Evolutionary conservation across 1,140 invertebrate genomes (phyloP).

Genomic region (Neoseiulus cucumeris): DNA sequence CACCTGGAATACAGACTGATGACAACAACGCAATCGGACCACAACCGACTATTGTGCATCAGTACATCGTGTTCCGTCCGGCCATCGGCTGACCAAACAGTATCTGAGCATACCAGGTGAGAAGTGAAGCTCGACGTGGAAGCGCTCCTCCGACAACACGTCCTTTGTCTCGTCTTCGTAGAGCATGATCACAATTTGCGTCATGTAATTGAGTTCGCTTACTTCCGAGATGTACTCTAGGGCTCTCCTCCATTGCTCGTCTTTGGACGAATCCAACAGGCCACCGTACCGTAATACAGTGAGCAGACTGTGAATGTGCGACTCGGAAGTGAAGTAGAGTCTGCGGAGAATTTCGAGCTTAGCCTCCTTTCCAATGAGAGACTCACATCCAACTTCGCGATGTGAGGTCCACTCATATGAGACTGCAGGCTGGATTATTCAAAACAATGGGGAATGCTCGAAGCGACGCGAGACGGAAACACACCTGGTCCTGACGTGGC

Average conservation of each 20-base stretch:
- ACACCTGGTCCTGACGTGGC: constrained; percentile 66
- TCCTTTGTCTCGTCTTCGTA: constrained; percentile 92
- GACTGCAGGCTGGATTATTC: neutral
- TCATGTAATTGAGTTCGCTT: constrained; percentile 97
- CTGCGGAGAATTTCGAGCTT: constrained; percentile 26
- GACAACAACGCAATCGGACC: too few relatives aligned
- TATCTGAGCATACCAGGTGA: constrained; percentile 39
- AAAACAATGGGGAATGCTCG: too few relatives aligned
- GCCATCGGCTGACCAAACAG: too few relatives aligned
- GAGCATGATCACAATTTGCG: constrained; percentile 96
- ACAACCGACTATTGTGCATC: too few relatives aligned
- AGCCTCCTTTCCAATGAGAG: neutral
- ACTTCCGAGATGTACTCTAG: constrained; percentile 96
- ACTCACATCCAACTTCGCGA: neutral
- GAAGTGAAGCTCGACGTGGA: constrained; percentile 92
- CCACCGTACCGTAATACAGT: constrained; percentile 87
- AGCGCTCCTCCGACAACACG: constrained; percentile 36
- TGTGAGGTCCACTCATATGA: neutral
- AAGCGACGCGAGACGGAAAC: too few relatives aligned
- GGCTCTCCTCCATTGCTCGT: constrained; percentile 92
- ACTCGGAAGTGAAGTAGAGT: constrained; percentile 97
- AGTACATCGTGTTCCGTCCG: too few relatives aligned
- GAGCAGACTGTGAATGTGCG: constrained; percentile 91
- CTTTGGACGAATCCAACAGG: constrained; percentile 63
- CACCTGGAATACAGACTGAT: constrained; percentile 41